Evolutionary conservation across 2,888 invertebrate genomes (phyloP), one percentile per base, ranked within the genome.

Genomic region (Pollenia labialis): DNA sequence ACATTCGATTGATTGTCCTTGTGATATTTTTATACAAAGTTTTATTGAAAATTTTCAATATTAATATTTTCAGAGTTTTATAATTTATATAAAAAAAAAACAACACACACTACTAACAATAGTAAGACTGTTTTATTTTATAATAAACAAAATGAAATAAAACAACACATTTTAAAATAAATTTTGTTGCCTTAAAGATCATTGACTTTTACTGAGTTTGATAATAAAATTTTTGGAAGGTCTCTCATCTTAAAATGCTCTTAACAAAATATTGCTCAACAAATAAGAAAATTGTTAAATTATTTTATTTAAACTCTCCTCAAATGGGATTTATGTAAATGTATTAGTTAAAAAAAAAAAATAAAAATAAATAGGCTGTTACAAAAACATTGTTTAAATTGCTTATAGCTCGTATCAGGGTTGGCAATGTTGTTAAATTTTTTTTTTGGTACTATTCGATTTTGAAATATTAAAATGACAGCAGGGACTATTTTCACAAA

Each of bases 191-290:
- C 18, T 32, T 46, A 9, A 64, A 72, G 85, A 85, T 87, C 80
- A 85, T 72, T 87, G 87, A 82, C 85, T 82, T 80, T 72, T 71
- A 58, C 23, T 75, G 68, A 52, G 40, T 75, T 75, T 85, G 62
- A 71, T 81, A 68, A 72, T 74, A 11, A 10, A 32, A 32, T 16
- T 44, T 79, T 48, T 40, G 12, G 12, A 7, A 52, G 71, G 16
- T 32, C 54, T 64, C 48, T 81, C 72, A n/a, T 60, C 8, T 10
- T 40, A 32, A 32, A 12, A 9, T 23, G 16, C 54, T 72, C 62
- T 64, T 46, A 18, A 32, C 12, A 54, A n/a, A 44, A 58, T 77
- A 18, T 8, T 50, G 14, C 60, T 50, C 58, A 42, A 75, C 56
- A 48, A 56, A 23, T 52, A 68, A 44, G 16, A 46, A 60, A 60